phyloP scores from a whole-genome alignment of 2,888 invertebrate genomes.

The Cataglyphis rosenhaueri region DNA sequence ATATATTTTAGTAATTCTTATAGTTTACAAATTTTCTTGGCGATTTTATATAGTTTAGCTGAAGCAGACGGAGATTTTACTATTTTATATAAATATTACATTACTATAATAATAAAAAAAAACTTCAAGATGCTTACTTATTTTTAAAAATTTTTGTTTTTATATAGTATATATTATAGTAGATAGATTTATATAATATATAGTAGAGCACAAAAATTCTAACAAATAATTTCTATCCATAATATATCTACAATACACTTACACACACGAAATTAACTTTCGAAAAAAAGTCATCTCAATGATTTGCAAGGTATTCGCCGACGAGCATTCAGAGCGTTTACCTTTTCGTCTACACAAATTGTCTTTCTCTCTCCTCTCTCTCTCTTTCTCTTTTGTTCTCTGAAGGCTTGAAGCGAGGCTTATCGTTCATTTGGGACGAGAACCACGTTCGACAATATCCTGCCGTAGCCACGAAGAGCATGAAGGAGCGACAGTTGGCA shows the following conservation, averaged over 20 bases:
- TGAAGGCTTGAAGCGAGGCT: not conserved
- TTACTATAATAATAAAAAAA: not conserved
- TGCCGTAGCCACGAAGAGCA: conserved; percentile 37
- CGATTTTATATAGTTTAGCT: too few species aligned
- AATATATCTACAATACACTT: not conserved
- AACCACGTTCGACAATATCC: conserved; percentile 56
- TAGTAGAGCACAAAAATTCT: not conserved
- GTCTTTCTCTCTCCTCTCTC: not conserved
- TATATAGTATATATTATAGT: not conserved
- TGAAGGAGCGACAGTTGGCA: conserved; percentile 47
- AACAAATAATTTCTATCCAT: not conserved
- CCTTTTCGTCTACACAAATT: conserved; percentile 22
- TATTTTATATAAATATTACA: not conserved
- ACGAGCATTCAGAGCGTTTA: conserved; percentile 31
- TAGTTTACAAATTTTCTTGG: too few species aligned
- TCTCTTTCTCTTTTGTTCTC: not conserved
- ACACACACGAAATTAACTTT: conserved; percentile 3
- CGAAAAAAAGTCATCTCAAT: not conserved
- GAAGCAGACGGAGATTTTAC: not conserved
- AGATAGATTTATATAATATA: not conserved
- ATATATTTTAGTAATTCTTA: too few species aligned
- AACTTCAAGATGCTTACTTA: not conserved
- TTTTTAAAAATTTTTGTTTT: not conserved
- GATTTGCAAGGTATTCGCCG: conserved; percentile 16
- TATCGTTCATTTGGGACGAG: conserved; percentile 55